Base-by-base conservation (phyloP, 2,113 vertebrate species). In the Thunnus maccoyii region DNA sequence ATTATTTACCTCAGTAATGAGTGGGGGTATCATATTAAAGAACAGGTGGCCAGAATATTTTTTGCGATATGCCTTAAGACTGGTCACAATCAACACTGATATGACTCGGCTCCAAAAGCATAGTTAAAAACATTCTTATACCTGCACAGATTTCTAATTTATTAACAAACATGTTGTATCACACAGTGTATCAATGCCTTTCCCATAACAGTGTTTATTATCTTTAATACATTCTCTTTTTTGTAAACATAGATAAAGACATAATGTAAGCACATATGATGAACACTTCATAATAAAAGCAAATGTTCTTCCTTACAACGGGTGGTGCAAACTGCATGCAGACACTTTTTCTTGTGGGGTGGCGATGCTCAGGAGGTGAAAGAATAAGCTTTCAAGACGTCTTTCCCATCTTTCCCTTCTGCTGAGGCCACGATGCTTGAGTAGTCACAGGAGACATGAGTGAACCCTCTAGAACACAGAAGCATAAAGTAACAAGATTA, bases 341-440 rank as follows among this genome's bases (percentile, higher is more conserved):
- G 56, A 17, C 36, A 16, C 47, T 30, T 52, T 46, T 68, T 68
- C 36, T 18, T 17, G 46, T 61, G 6, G 7, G n/a, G 46, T 5
- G n/a, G 30, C 30, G 54, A 44, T 9, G 14, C 46, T 95, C 87
- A 95, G 14, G 86, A 87, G 52, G 89, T 92, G 78, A 95, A 95
- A 20, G 87, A 82, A 63, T 95, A 96, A 0, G 88, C 93, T 81
- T 95, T 96, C 54, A 95, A 78, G 64, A 94, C 90, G 7, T 96
- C 95, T 62, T 92, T 94, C 16, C 94, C 94, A 22, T 95, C 72
- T 3, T 82, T 82, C 2, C 89, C 91, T 63, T 94, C 91, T 10
- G 89, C 89, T 0, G 92, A 93, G 25, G 84, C 95, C 63, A 95
- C 94, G 1, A 95, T 94, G 76, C 94, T 95, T 48, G 93, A 91